These are phyloP conservation scores for Machimus atricapillus DNA, from an alignment of 2,888 invertebrate species.

Conservation along the genomic window DNA sequence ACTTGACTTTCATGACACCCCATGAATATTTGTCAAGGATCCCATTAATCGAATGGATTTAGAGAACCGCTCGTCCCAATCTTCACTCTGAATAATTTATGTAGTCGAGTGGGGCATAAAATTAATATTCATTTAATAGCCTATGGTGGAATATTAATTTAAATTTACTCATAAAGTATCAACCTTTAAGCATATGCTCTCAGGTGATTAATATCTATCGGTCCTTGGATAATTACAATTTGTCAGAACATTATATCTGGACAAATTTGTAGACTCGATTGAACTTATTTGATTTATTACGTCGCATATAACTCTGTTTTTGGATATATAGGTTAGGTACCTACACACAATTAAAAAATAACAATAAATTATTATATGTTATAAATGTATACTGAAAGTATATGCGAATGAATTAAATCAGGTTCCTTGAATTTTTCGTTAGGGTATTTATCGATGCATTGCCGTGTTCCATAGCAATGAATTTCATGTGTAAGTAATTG, in stretches of 20 bases:
- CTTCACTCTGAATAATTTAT: slow-evolving; percentile 8
- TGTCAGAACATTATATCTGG: not conserved
- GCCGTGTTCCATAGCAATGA: too few species aligned
- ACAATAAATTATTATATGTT: too few species aligned
- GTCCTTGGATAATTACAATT: not conserved
- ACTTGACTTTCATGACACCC: not conserved
- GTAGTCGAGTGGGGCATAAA: not conserved
- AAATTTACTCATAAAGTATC: not conserved
- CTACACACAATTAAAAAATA: too few species aligned
- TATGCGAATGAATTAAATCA: too few species aligned
- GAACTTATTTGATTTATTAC: not conserved
- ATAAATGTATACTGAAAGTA: too few species aligned
- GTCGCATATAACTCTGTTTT: too few species aligned
- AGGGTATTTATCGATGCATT: too few species aligned
- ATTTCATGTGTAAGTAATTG: too few species aligned
- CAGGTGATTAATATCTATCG: not conserved
- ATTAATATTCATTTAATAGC: slow-evolving; percentile 9
- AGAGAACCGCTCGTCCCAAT: not conserved
- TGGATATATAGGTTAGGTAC: too few species aligned
- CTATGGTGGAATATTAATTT: slow-evolving; percentile 7
- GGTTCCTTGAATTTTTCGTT: too few species aligned
- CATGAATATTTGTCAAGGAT: slow-evolving; percentile 17
- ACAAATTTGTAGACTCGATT: not conserved
- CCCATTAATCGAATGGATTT: not conserved
- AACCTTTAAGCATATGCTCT: not conserved